Conservation (phyloP, 2,113 vertebrate species). For the Grantiella picta region DNA sequence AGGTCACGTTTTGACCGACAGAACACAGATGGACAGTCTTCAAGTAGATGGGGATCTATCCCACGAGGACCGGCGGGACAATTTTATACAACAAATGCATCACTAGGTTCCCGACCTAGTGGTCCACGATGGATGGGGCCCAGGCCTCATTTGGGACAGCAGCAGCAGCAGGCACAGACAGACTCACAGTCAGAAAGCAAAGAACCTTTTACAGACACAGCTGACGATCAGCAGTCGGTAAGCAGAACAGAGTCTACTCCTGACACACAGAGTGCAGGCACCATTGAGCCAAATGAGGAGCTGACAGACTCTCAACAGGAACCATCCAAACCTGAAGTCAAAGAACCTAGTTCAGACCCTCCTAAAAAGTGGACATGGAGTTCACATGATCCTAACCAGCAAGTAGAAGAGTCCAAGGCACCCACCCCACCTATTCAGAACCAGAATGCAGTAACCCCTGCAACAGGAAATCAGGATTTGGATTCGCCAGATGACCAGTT, state of each 20-base stretch:
- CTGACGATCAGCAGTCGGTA: conserved; percentile 61
- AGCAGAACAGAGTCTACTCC: conserved; percentile 61
- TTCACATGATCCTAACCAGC: conserved; percentile 70
- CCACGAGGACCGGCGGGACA: conserved; percentile 78
- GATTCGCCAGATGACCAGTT: conserved; percentile 58
- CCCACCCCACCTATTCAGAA: conserved; percentile 48
- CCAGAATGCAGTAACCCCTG: conserved; percentile 43
- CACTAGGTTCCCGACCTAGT: conserved; percentile 69
- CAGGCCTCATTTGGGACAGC: conserved; percentile 69
- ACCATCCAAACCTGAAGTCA: conserved; percentile 66
- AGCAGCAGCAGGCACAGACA: conserved; percentile 65
- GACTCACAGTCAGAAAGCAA: conserved; percentile 72
- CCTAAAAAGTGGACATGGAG: conserved; percentile 75
- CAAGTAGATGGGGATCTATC: conserved; percentile 72
- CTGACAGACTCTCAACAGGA: conserved; percentile 68
- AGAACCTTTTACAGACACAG: conserved; percentile 69
- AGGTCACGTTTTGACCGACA: conserved; percentile 76
- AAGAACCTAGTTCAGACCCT: conserved; percentile 63
- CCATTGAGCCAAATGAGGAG: conserved; percentile 62
- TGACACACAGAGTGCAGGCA: conserved; percentile 52
- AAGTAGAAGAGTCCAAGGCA: conserved; percentile 70
- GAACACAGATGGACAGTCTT: conserved; percentile 69
- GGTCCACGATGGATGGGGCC: conserved; percentile 72
- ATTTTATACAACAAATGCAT: conserved; percentile 72
- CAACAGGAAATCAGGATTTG: conserved; percentile 65